A percentile compares a stretch with the other conserved stretches of the same genome.
phyloP scores from a whole-genome alignment of 2,797 vertebrate species.

The Phrynocephalus forsythii region DNA sequence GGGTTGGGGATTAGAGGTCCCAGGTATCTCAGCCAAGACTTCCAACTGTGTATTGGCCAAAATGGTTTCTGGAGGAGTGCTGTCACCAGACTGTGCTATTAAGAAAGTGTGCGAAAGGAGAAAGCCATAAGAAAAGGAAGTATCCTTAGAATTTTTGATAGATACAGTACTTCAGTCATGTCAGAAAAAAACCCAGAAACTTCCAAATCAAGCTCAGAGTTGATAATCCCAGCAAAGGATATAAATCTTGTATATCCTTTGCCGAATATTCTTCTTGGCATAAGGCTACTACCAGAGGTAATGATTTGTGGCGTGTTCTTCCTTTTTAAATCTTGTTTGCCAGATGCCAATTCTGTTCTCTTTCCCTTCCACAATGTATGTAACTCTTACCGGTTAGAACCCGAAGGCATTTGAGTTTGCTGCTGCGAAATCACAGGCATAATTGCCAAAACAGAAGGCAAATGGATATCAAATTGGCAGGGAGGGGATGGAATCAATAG shows the following conservation, averaged over 20 bases:
- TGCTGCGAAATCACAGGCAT: too few relatives aligned
- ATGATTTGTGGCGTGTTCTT: too few relatives aligned
- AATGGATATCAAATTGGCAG: too few relatives aligned
- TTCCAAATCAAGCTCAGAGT: fast-evolving
- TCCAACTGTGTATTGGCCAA: background rate
- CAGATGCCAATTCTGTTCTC: too few relatives aligned
- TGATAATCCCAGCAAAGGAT: background rate
- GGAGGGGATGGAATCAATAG: too few relatives aligned
- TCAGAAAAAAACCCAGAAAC: background rate
- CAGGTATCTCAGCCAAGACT: background rate
- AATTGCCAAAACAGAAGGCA: too few relatives aligned
- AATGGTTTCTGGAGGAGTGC: background rate
- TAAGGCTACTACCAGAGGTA: background rate
- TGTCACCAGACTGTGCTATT: background rate
- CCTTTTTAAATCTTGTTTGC: too few relatives aligned
- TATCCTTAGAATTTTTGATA: background rate
- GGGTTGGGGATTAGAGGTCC: background rate
- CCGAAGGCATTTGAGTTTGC: too few relatives aligned
- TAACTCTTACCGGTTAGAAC: too few relatives aligned
- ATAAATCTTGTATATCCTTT: background rate
- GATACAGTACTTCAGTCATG: background rate
- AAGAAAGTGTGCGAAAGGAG: background rate
- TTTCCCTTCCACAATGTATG: too few relatives aligned
- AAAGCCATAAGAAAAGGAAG: background rate
- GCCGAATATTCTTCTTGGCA: background rate